A percentile compares a stretch with the other conserved stretches of the same genome.
Conservation (phyloP, 2,888 invertebrate genomes). For the Andrena bicolor region DNA sequence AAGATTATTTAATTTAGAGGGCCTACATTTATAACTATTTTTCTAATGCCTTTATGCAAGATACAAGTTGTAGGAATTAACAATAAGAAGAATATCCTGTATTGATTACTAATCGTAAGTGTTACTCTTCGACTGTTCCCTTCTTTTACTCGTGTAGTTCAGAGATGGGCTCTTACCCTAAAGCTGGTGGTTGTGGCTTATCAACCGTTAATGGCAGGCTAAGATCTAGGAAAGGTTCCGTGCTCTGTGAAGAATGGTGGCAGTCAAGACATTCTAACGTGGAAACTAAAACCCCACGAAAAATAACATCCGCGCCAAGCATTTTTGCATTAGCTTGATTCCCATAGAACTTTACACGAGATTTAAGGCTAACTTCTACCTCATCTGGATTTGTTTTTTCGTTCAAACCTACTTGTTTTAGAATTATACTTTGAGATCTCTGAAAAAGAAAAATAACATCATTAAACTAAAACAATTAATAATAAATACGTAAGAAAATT, state of each 20-base stretch:
- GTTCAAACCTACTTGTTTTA: conserved; percentile 91
- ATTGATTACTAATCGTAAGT: background rate
- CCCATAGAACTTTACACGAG: conserved; percentile 93
- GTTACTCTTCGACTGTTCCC: background rate
- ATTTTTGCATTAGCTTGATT: conserved; percentile 92
- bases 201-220: conserved; percentile 95
- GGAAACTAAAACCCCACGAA: conserved; percentile 96
- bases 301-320: conserved; percentile 95
- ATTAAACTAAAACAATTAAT: background rate
- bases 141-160: background rate
- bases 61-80: background rate
- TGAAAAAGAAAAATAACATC: conserved; percentile 84
- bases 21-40: background rate
- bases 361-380: conserved; percentile 89
- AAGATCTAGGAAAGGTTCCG: conserved; percentile 97
- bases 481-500: background rate
- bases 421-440: conserved; percentile 93
- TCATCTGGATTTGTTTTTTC: conserved; percentile 90
- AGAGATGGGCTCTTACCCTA: conserved; percentile 79
- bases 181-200: conserved; percentile 90
- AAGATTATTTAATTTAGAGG: conserved; percentile 6
- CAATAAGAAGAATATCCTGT: background rate
- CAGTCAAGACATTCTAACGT: conserved; percentile 96
- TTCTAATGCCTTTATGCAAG: background rate
- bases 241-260: conserved; percentile 93